Evolutionary conservation across 2,113 vertebrate species (phyloP).

Genomic region (Pachycephala philippinensis): DNA sequence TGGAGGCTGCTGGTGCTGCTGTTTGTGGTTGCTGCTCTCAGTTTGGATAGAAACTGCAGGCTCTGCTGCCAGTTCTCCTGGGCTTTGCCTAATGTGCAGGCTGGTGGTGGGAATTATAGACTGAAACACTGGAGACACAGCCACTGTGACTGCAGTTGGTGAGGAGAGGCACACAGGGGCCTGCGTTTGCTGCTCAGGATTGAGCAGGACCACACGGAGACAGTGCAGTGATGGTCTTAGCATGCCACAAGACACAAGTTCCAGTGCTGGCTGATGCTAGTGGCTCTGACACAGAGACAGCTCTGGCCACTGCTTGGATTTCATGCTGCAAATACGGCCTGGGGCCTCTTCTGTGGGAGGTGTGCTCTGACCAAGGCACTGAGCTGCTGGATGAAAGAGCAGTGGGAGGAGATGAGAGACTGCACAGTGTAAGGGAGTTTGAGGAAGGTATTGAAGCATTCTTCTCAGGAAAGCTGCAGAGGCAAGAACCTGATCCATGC

Average conservation of each 20-base stretch:
- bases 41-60: background rate
- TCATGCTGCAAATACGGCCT: background rate
- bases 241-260: accelerated
- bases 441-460: background rate
- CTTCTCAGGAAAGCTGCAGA: background rate
- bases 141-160: background rate
- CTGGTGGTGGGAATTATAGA: background rate
- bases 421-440: background rate
- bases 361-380: background rate
- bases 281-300: background rate
- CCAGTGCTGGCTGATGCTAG: background rate
- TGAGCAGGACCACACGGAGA: background rate
- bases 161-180: background rate
- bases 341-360: background rate
- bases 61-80: background rate
- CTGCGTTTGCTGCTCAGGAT: background rate
- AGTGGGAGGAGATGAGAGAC: background rate
- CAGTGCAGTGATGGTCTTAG: background rate
- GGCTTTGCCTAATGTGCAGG: background rate
- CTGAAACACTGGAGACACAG: background rate
- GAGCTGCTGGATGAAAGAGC: background rate
- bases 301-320: background rate
- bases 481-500: background rate
- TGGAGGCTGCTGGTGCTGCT: background rate
- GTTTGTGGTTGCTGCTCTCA: background rate